Conservation (phyloP, 2,113 vertebrate genomes). For the Protobothrops flavoviridis region DNA sequence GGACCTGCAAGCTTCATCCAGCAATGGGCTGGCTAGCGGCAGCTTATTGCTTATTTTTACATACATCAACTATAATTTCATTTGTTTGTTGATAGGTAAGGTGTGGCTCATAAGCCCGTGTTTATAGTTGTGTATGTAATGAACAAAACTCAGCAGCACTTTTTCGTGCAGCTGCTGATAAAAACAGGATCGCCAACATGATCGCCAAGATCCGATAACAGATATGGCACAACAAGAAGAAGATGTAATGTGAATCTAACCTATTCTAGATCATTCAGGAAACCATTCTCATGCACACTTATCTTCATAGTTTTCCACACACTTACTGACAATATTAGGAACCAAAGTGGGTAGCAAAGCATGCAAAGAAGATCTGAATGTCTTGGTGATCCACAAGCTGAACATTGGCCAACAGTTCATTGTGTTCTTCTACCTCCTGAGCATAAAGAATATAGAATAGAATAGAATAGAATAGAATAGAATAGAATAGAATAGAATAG, state of each 20-base stretch:
- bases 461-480: no score
- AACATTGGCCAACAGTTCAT: no score
- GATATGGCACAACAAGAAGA: no score
- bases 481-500: no score
- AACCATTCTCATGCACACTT: background rate
- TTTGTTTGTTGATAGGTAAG: background rate
- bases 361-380: background rate
- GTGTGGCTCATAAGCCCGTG: background rate
- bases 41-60: background rate
- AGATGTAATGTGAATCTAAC: background rate
- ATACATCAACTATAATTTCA: background rate
- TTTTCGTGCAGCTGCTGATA: no score
- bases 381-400: background rate
- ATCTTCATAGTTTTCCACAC: background rate
- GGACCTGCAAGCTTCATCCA: background rate
- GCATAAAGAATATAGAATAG: no score
- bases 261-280: background rate
- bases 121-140: background rate
- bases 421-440: no score
- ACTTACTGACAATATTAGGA: background rate
- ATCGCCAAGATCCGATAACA: no score
- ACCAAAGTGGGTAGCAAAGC: background rate
- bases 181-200: no score
- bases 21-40: background rate
- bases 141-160: no score